Conservation (phyloP, 2,113 vertebrate genomes). For the Microtus oregoni region DNA sequence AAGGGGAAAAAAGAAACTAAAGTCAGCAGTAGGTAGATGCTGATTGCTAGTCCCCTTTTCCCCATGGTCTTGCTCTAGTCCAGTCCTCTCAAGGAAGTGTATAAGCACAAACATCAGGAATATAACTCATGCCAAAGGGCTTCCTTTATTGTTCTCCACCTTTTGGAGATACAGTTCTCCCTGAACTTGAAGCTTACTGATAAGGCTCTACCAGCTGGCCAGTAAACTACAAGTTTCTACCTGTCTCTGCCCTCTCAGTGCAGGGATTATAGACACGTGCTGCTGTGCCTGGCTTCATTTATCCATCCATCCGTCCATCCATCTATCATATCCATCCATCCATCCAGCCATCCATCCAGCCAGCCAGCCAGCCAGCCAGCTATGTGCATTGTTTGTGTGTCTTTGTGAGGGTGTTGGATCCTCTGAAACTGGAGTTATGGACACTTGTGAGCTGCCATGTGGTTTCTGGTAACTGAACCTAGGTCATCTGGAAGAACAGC, state of each 20-base stretch:
- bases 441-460: not conserved
- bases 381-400: not conserved
- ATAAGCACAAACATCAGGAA: not conserved
- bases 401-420: not conserved
- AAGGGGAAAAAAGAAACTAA: not conserved
- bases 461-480: not conserved
- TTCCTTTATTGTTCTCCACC: not conserved
- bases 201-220: not conserved
- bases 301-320: too few species aligned
- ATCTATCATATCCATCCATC: too few species aligned
- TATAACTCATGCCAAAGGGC: not conserved
- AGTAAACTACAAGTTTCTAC: not conserved
- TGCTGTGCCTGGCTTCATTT: not conserved
- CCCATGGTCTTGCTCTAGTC: not conserved
- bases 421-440: not conserved
- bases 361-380: too few species aligned
- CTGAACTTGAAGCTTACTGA: not conserved
- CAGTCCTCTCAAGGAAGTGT: not conserved
- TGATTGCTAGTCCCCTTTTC: not conserved
- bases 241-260: not conserved
- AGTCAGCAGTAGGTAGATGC: not conserved
- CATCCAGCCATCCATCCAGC: too few species aligned
- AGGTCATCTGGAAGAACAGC: not conserved
- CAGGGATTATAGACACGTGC: not conserved
- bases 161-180: not conserved